Base-by-base conservation (phyloP, 2,888 invertebrate genomes). In the Drosophila colorata region DNA sequence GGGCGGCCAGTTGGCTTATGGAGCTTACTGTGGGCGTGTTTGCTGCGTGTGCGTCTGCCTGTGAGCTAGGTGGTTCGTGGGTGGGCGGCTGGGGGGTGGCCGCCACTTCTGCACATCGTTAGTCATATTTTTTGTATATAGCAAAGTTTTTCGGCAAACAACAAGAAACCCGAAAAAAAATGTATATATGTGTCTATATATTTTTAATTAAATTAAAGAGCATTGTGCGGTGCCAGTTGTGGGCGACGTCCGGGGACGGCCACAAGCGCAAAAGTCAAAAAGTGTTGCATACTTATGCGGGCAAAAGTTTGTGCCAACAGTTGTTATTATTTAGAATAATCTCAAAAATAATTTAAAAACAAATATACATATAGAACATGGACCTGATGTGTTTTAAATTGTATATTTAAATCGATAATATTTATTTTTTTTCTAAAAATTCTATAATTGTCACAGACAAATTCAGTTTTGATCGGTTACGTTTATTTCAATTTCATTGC, bases 131-230 rank as follows among this genome's bases (percentile, higher is more conserved):
- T 87, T 67, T 46, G 31, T 41, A 40, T 53, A 43, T 52, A 11
- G 41, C 28, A 35, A 86, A 77, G 44, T 84, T 81, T 81, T 76
- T 68, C 58, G 77, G 80, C 60, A 70, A 80, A 48, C 68, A 76
- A 49, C 72, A 70, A 70, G 49, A 64, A 67, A 58, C 20, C 11
- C 23, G n/a, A 43, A 55, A 63, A 47, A 16, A 31, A 11, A 11
- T 1, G 25, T 4, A 49, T 35, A 9, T 23, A 48, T 18, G 28
- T 35, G 23, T 25, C 9, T 68, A 51, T 67, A 67, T 72, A 69
- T 84, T 82, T 86, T 84, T 87, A 87, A 83, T 87, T 85, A 67
- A 87, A 83, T 82, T 74, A 83, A 77, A 83, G 85, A 58, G 68
- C 64, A 69, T 70, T 87, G 74, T 68, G 51, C 31, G 65, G 47